These are phyloP conservation scores for Chloroclystis v-ata DNA, from an alignment of 2,888 invertebrate genomes.

Conservation along the genomic window DNA sequence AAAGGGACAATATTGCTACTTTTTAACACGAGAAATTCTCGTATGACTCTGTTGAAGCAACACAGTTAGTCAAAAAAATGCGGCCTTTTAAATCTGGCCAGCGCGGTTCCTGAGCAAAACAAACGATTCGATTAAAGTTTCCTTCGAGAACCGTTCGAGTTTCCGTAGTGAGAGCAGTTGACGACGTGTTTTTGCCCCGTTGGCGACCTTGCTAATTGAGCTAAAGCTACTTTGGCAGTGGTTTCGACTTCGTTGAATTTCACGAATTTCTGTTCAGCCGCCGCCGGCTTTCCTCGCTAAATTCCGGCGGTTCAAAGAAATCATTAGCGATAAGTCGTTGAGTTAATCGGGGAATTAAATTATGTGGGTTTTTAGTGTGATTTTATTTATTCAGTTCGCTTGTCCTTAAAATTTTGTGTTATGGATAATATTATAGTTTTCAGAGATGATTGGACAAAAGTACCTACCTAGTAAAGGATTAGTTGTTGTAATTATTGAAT, in stretches of 20 bases:
- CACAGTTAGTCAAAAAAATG: too few relatives aligned
- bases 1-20: too few relatives aligned
- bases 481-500: too few relatives aligned
- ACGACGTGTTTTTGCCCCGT: constrained; percentile 28
- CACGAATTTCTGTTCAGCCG: neutral
- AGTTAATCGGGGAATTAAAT: neutral
- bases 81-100: too few relatives aligned
- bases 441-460: too few relatives aligned
- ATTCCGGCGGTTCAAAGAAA: neutral
- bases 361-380: neutral
- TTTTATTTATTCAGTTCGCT: too few relatives aligned
- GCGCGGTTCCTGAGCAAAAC: too few relatives aligned
- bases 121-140: neutral
- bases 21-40: too few relatives aligned
- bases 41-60: too few relatives aligned
- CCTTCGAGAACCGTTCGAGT: constrained; percentile 8
- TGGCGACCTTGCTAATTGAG: constrained; percentile 44
- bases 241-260: constrained; percentile 11
- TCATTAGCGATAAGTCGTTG: neutral
- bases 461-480: too few relatives aligned
- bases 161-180: constrained; percentile 17
- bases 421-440: too few relatives aligned
- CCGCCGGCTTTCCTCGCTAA: neutral
- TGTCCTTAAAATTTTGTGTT: too few relatives aligned
- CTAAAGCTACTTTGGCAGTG: constrained; percentile 31